Conservation (phyloP, 2,888 invertebrate species). For the Dasysyrphus albostriatus region DNA sequence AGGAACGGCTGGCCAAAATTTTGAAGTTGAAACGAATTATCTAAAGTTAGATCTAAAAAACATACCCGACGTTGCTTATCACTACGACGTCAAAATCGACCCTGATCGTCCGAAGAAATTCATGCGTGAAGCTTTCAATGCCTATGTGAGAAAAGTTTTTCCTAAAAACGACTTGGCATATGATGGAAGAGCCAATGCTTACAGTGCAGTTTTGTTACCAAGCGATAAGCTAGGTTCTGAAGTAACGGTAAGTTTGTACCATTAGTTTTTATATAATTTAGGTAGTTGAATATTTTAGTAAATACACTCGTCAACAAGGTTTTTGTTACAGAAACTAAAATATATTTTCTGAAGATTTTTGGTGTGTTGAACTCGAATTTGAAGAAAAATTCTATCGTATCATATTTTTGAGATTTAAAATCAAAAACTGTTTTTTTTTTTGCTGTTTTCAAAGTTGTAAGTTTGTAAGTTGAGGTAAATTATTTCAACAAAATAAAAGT, state of each 20-base stretch:
- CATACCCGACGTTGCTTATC: conserved; percentile 85
- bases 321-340: too few species aligned
- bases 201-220: conserved; percentile 80
- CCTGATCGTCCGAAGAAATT: conserved; percentile 89
- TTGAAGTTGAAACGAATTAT: conserved; percentile 87
- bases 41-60: conserved; percentile 85
- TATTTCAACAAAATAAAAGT: too few species aligned
- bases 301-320: too few species aligned
- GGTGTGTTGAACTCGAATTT: too few species aligned
- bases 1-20: conserved; percentile 82
- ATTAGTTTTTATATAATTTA: neutral
- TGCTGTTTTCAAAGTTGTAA: too few species aligned
- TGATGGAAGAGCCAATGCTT: conserved; percentile 90
- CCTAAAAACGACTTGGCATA: conserved; percentile 86
- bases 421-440: too few species aligned
- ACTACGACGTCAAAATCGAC: conserved; percentile 92
- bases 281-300: too few species aligned
- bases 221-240: conserved; percentile 57
- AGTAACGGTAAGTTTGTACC: conserved; percentile 77
- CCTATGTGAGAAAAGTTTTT: conserved; percentile 81
- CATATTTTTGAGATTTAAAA: too few species aligned
- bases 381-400: too few species aligned
- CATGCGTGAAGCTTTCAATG: conserved; percentile 84
- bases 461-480: too few species aligned
- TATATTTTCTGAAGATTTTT: too few species aligned